Base-by-base conservation (phyloP, 2,888 invertebrate genomes). In the Zygogramma bicolorata region DNA sequence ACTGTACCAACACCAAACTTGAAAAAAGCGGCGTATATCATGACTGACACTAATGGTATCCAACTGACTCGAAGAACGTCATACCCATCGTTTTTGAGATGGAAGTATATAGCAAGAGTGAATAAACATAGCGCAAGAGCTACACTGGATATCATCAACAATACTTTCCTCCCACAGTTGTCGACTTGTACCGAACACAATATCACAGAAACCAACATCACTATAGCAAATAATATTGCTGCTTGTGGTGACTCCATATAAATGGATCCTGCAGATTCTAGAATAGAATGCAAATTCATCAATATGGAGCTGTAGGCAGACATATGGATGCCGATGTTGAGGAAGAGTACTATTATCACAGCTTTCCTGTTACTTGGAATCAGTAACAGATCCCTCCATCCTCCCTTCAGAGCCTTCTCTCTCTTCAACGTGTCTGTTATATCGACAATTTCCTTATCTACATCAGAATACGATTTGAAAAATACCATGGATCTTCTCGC, bases 251-350 rank as follows among this genome's bases (percentile, higher is more conserved):
- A 75, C 6, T 81, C 70, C 3, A 79, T 74, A 53, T 85, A 79
- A 22, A 81, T 80, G 2, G 82, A 81, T 3, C 81, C 81, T 0
- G 84, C 83, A 46, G 81, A 81, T 1, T 75, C 75, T 5, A 86
- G 73, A 53, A 86, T 86, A 15, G 78, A 77, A 73, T 85, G 85
- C 34, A 86, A 73, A 66, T 86, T 86, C 85, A 86, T 85, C 27
- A 85, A 65, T 66, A 86, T 83, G 86, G 13, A 85, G 84, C 62
- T 84, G 84, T 38, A 85, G 84, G 61, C 85, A 82, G 61, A 84
- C 84, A 65, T 84, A 83, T 74, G 84, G 84, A 75, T 85, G 84
- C 0, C 82, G 18, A 18, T 18, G 18, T 18, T 87, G 0, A 86
- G 75, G 7, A 84, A 82, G 0, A 81, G 78, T 83, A 85, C 84